These are phyloP conservation scores for Mus caroli DNA, from an alignment of 2,797 vertebrate genomes.

Conservation along the genomic window DNA sequence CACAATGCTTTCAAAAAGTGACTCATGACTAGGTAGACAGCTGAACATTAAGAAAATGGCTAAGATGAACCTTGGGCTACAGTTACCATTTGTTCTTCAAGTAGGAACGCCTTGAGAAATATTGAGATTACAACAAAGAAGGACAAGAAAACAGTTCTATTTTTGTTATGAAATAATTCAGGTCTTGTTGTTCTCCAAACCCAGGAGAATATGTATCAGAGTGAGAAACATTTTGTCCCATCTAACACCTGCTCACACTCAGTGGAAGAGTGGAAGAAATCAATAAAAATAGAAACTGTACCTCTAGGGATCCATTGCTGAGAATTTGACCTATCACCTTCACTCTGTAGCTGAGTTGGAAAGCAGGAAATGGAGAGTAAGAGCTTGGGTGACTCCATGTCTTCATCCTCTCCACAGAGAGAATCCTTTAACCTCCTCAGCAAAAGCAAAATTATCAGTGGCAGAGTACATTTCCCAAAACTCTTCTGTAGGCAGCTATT, in stretches of 20 bases:
- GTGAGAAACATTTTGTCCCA: neutral
- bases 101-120: neutral
- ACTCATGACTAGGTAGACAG: neutral
- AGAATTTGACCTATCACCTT: neutral
- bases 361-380: neutral
- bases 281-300: neutral
- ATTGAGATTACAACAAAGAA: slow-evolving; percentile 6
- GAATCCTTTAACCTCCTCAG: neutral
- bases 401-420: neutral
- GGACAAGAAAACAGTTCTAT: neutral
- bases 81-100: slow-evolving; percentile 40
- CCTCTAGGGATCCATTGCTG: neutral
- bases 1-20: neutral
- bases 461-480: neutral
- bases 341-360: neutral
- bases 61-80: neutral
- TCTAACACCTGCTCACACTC: neutral
- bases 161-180: neutral
- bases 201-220: neutral
- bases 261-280: neutral
- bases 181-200: neutral
- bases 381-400: neutral
- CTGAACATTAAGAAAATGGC: neutral
- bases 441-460: neutral
- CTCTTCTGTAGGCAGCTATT: neutral